phyloP scores from a whole-genome alignment of 2,888 invertebrate species.

The Herminia tarsipennalis region DNA sequence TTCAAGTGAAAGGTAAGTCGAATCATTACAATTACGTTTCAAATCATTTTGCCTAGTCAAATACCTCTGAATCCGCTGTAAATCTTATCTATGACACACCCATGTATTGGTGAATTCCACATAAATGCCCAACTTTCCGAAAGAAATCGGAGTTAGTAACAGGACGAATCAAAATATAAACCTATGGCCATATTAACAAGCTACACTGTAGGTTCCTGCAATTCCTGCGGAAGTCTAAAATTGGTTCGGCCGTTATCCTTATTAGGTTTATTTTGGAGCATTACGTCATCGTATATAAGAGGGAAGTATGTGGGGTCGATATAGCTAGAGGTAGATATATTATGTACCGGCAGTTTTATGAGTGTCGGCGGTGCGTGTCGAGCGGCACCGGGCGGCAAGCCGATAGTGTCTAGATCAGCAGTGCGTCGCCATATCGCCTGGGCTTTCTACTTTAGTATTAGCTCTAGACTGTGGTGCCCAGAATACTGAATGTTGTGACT shows the following conservation, averaged over 20 bases:
- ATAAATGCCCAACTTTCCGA: conserved; percentile 41
- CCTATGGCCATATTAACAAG: conserved; percentile 5
- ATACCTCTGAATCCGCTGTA: conserved; percentile 6
- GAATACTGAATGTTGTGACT: too few relatives aligned
- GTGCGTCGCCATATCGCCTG: conserved; percentile 24
- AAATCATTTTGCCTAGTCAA: not conserved
- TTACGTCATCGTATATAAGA: conserved; percentile 77
- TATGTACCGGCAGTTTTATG: conserved; percentile 19
- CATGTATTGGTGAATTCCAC: conserved; percentile 67
- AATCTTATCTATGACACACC: conserved; percentile 74
- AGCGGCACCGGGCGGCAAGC: conserved; percentile 20
- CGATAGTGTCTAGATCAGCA: conserved; percentile 53
- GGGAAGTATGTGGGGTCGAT: conserved; percentile 55
- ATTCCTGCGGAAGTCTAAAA: conserved; percentile 56
- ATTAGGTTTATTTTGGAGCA: conserved; percentile 83
- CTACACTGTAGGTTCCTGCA: conserved; percentile 13
- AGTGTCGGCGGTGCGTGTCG: conserved; percentile 35
- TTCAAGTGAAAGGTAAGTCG: conserved; percentile 54
- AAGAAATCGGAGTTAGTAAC: conserved; percentile 30
- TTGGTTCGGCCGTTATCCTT: conserved; percentile 64
- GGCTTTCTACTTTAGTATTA: conserved; percentile 46
- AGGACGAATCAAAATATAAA: conserved; percentile 27
- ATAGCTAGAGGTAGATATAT: conserved; percentile 42
- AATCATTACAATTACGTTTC: not conserved
- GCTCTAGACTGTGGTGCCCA: too few relatives aligned